Conservation (phyloP, 2,888 invertebrate genomes). For the Ormyrus rosae region DNA sequence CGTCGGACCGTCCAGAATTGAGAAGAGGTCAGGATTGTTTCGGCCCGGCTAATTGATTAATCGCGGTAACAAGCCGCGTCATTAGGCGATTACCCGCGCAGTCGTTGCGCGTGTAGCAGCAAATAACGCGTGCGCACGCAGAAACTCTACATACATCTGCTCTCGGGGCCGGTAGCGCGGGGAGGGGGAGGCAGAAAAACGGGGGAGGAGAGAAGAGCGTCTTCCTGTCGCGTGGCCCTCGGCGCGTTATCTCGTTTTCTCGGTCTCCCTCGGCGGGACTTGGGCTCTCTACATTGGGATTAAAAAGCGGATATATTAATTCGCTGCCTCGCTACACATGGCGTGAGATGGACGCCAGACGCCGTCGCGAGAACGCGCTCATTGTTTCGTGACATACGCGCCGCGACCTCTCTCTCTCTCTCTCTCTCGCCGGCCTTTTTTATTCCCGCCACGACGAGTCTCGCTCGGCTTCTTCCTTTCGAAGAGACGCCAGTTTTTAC, state of each 20-base stretch:
- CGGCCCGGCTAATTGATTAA: conserved; percentile 68
- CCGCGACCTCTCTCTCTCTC: background rate
- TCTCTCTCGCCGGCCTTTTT: background rate
- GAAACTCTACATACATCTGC: conserved; percentile 30
- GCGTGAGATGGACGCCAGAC: conserved; percentile 47
- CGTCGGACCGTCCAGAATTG: conserved; percentile 46
- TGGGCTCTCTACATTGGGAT: conserved; percentile 74
- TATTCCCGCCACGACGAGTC: too few relatives aligned
- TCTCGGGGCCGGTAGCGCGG: conserved; percentile 7
- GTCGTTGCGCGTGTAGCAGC: conserved; percentile 11
- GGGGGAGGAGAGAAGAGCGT: conserved; percentile 62
- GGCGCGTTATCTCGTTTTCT: conserved; percentile 69
- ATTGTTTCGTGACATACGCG: conserved; percentile 41
- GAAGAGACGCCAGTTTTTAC: too few relatives aligned
- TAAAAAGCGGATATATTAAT: conserved; percentile 76
- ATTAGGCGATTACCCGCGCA: conserved; percentile 65
- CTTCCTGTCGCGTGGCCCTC: conserved; percentile 75
- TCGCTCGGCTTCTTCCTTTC: too few relatives aligned
- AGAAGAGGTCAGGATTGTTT: conserved; percentile 60
- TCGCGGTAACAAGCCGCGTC: conserved; percentile 60
- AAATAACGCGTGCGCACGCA: background rate
- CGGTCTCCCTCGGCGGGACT: conserved; percentile 71
- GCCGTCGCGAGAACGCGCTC: conserved; percentile 28
- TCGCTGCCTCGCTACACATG: conserved; percentile 62
- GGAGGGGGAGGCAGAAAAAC: background rate